These are phyloP conservation scores for Dryobates pubescens DNA, from an alignment of 2,797 vertebrate species.

Conservation along the genomic window DNA sequence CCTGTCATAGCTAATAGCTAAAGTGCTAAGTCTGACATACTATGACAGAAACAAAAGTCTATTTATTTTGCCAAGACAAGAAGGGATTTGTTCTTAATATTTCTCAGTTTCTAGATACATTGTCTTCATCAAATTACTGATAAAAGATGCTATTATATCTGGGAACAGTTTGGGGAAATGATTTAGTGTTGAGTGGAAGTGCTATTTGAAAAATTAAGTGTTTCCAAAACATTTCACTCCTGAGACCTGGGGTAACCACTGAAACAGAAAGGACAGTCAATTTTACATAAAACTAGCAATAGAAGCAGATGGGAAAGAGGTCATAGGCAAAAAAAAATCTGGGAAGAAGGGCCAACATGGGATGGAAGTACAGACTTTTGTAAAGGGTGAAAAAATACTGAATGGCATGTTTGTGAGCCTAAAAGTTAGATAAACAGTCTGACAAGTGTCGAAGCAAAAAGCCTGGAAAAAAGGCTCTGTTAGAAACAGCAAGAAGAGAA, in stretches of 20 bases:
- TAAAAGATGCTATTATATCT: neutral
- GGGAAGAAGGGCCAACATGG: accelerated
- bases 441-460: neutral
- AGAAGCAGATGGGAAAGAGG: neutral
- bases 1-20: neutral
- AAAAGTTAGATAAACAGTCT: neutral
- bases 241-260: neutral
- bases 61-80: neutral
- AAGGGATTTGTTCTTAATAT: neutral
- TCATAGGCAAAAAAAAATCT: neutral
- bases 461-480: neutral
- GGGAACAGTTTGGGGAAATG: neutral
- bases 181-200: neutral
- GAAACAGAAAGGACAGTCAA: neutral
- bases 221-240: neutral
- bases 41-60: neutral
- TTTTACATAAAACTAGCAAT: neutral
- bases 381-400: neutral
- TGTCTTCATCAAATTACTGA: neutral
- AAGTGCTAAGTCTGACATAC: neutral
- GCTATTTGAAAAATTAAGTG: neutral
- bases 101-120: neutral
- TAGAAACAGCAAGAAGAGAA: neutral
- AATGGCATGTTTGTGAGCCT: neutral
- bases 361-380: neutral